phyloP scores from a whole-genome alignment of 2,113 vertebrate genomes.

The Saimiri boliviensis region DNA sequence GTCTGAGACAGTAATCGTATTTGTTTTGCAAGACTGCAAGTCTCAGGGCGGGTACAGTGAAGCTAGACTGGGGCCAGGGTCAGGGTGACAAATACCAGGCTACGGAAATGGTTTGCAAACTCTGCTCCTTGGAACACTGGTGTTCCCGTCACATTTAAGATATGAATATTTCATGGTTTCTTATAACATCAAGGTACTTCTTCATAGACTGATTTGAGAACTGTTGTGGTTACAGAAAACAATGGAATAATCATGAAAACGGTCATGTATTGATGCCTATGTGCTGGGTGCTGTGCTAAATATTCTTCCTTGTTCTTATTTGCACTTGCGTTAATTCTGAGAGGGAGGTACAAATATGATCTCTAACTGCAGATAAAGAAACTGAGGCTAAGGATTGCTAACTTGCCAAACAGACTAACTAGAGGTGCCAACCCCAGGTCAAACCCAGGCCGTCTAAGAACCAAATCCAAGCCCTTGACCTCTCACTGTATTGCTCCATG shows the following conservation, averaged over 20 bases:
- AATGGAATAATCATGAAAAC: not conserved
- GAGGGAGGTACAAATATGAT: not conserved
- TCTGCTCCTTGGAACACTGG: not conserved
- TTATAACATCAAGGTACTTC: not conserved
- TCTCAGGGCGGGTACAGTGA: not conserved
- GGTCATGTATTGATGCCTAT: not conserved
- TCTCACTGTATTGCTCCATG: fast-evolving
- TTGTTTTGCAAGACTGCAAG: not conserved
- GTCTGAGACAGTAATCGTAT: not conserved
- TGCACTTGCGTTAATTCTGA: not conserved
- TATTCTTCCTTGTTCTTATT: not conserved
- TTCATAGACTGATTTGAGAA: not conserved
- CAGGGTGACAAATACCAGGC: not conserved
- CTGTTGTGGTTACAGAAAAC: not conserved
- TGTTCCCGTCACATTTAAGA: not conserved
- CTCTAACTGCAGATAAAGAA: not conserved
- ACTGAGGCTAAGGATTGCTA: not conserved
- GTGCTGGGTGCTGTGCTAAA: not conserved
- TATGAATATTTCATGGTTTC: not conserved
- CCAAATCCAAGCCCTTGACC: not conserved
- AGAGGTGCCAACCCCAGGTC: not conserved
- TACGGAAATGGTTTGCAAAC: not conserved
- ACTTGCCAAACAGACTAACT: not conserved
- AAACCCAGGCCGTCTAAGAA: not conserved
- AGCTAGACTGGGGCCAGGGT: not conserved